Evolutionary conservation across 2,888 invertebrate species (phyloP).

Genomic region (Drosophila paranaensis): DNA sequence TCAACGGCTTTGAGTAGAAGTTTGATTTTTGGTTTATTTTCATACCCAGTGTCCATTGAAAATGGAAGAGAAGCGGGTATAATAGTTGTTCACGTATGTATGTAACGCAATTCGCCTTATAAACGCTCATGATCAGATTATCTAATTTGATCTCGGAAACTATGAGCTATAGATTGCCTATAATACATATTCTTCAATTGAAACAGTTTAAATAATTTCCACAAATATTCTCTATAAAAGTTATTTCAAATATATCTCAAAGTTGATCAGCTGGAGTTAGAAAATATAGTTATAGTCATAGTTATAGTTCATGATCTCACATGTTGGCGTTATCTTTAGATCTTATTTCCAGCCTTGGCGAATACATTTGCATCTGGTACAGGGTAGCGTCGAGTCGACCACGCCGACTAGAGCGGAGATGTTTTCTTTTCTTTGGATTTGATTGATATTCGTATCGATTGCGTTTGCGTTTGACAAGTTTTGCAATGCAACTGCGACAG

Average conservation of each 20-base stretch:
- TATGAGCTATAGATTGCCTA: no score
- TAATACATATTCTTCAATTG: no score
- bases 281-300: no score
- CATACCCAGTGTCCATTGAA: background rate
- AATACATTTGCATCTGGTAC: no score
- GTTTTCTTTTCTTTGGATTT: constrained; percentile 61
- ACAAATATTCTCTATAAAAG: no score
- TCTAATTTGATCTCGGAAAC: no score
- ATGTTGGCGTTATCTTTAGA: no score
- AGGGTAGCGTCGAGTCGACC: background rate
- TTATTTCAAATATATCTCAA: no score
- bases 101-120: background rate
- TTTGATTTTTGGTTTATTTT: constrained; percentile 20
- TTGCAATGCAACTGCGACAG: constrained; percentile 66
- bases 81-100: background rate
- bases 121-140: background rate
- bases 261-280: no score
- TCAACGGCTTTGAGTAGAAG: constrained; percentile 62
- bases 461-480: constrained; percentile 81
- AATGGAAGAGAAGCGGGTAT: background rate
- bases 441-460: constrained; percentile 82
- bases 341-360: no score
- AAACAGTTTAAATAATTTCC: no score
- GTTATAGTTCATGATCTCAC: no score
- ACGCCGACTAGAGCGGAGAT: background rate